Percentiles rank a stretch among this genome's conserved stretches.
Conservation (phyloP, 1,140 invertebrate genomes). For the Uloborus diversus region DNA sequence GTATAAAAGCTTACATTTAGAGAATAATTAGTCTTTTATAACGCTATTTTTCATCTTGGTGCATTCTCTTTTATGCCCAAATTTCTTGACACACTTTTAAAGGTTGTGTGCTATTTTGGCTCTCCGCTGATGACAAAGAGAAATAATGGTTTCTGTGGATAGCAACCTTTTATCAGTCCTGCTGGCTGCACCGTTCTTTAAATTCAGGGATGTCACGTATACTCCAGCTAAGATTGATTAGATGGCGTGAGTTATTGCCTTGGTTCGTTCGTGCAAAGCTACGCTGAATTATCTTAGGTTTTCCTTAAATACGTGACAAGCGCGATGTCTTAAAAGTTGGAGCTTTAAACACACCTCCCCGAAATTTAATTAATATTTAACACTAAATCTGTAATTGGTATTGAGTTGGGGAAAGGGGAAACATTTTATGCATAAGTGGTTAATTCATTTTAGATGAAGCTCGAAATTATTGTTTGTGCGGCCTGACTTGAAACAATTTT, state of each 20-base stretch:
- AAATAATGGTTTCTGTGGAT: not conserved
- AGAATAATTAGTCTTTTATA: conserved; percentile 52
- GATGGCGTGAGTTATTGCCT: not conserved
- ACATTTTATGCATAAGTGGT: too few relatives aligned
- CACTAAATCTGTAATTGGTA: too few relatives aligned
- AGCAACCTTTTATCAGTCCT: not conserved
- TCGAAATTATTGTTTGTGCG: too few relatives aligned
- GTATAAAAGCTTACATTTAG: conserved; percentile 16
- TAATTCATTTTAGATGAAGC: too few relatives aligned
- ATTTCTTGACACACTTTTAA: conserved; percentile 42
- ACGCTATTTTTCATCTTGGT: conserved; percentile 32
- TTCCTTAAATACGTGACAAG: too few relatives aligned
- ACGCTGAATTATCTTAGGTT: too few relatives aligned
- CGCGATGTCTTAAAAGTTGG: too few relatives aligned
- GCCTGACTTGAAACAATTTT: too few relatives aligned
- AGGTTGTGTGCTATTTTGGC: conserved; percentile 2
- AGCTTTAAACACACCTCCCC: too few relatives aligned
- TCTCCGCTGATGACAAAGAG: not conserved
- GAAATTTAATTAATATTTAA: too few relatives aligned
- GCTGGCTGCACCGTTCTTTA: conserved; percentile 1
- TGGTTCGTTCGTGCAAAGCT: too few relatives aligned
- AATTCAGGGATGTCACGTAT: not conserved
- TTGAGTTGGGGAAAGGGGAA: too few relatives aligned
- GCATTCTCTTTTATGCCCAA: conserved; percentile 3
- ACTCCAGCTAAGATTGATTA: conserved; percentile 10